A percentile compares a stretch with the other conserved stretches of the same genome.
These are phyloP conservation scores for Apodemia zela DNA, from an alignment of 2,888 invertebrate genomes.

Conservation along the genomic window DNA sequence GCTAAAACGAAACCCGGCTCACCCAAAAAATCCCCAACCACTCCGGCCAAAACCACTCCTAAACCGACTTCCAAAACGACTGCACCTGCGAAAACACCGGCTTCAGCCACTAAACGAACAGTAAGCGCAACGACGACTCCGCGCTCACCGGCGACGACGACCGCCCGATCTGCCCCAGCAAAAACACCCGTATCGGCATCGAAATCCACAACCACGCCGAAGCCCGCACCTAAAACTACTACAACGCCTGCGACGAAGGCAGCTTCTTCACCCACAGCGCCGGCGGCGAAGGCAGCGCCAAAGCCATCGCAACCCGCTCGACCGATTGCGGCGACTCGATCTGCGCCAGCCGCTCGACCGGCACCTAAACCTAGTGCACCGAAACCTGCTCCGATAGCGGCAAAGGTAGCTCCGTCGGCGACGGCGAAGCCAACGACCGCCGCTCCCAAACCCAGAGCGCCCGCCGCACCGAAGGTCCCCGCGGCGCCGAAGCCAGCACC, in stretches of 20 bases:
- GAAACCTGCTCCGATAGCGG: conserved; percentile 30
- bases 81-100: conserved; percentile 41
- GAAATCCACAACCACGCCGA: conserved; percentile 54
- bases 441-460: conserved; percentile 75
- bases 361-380: conserved; percentile 41
- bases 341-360: conserved; percentile 30
- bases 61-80: conserved; percentile 39
- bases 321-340: conserved; percentile 24
- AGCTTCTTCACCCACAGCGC: conserved; percentile 33
- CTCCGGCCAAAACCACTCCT: conserved; percentile 40
- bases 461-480: conserved; percentile 30
- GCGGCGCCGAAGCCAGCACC: conserved; percentile 39
- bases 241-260: conserved; percentile 34
- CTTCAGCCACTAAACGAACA: conserved; percentile 37
- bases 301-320: conserved; percentile 33
- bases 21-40: conserved; percentile 39
- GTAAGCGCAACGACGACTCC: conserved; percentile 33
- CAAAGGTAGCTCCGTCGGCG: conserved; percentile 46
- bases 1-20: conserved; percentile 34
- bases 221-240: conserved; percentile 33
- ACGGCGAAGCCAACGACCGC: conserved; percentile 39
- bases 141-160: conserved; percentile 32
- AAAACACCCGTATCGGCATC: conserved; percentile 30
- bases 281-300: conserved; percentile 44
- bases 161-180: conserved; percentile 34